Evolutionary conservation across 53 echinoderm and acorn worm species (phyloP).

Genomic region (Antedon mediterranea): DNA sequence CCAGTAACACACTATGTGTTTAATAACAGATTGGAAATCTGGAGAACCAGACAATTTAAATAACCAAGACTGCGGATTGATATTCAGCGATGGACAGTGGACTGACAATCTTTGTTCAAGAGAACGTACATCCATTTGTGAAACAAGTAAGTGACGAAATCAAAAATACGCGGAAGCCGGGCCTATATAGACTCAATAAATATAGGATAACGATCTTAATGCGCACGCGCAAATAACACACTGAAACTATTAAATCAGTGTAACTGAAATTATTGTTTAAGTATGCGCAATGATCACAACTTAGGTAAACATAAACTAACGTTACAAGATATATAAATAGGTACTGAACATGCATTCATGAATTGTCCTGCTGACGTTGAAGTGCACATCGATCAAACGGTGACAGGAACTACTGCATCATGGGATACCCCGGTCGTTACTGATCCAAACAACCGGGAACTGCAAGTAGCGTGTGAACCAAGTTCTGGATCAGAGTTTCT

Average conservation of each 20-base stretch:
- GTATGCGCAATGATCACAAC: too few relatives aligned
- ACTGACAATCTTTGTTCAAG: not conserved
- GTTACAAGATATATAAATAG: not conserved
- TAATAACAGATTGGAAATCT: not conserved
- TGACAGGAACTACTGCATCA: not conserved
- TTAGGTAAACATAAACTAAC: too few relatives aligned
- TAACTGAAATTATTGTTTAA: too few relatives aligned
- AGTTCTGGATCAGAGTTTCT: not conserved
- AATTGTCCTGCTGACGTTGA: not conserved
- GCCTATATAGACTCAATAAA: too few relatives aligned
- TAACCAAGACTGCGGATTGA: not conserved
- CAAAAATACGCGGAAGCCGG: too few relatives aligned
- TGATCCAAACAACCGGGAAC: not conserved
- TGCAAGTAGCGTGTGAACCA: not conserved
- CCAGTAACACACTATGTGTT: too few relatives aligned
- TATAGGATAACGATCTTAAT: too few relatives aligned
- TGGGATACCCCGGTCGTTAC: not conserved
- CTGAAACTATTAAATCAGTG: too few relatives aligned
- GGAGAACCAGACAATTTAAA: not conserved
- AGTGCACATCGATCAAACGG: not conserved
- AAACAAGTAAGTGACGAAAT: not conserved
- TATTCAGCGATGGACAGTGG: not conserved
- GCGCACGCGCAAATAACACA: too few relatives aligned
- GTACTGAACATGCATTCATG: not conserved
- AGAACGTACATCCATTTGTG: not conserved